Evolutionary conservation across 2,797 vertebrate species (phyloP).

Genomic region (Tragelaphus eurycerus): DNA sequence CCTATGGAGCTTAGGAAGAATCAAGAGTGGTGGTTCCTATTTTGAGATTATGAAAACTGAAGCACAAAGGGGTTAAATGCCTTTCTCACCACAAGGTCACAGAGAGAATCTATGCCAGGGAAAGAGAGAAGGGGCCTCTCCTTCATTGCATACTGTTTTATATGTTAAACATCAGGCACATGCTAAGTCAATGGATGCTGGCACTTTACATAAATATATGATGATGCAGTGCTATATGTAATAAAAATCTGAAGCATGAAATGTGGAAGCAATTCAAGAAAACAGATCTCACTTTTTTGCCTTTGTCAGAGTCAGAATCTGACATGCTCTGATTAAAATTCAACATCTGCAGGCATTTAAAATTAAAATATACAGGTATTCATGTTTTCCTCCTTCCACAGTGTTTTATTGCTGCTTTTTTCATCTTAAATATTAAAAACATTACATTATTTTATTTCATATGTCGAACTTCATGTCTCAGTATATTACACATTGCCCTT

Average conservation of each 20-base stretch:
- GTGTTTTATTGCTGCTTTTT: slow-evolving; percentile 87
- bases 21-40: neutral
- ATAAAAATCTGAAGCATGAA: slow-evolving; percentile 85
- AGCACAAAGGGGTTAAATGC: slow-evolving; percentile 23
- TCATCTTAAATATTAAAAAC: slow-evolving; percentile 88
- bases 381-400: slow-evolving; percentile 82
- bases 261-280: slow-evolving; percentile 87
- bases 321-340: slow-evolving; percentile 87
- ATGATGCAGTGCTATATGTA: slow-evolving; percentile 83
- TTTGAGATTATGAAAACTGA: slow-evolving; percentile 38
- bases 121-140: slow-evolving; percentile 4
- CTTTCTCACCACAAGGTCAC: slow-evolving; percentile 51
- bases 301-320: slow-evolving; percentile 84
- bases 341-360: slow-evolving; percentile 87
- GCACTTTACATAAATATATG: slow-evolving; percentile 88
- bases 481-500: slow-evolving; percentile 86
- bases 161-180: slow-evolving; percentile 80
- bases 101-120: neutral
- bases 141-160: slow-evolving; percentile 67
- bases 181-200: slow-evolving; percentile 82
- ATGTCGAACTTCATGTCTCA: slow-evolving; percentile 83
- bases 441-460: slow-evolving; percentile 87
- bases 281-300: slow-evolving; percentile 87
- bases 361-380: slow-evolving; percentile 88
- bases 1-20: neutral